A percentile compares a stretch with the other conserved stretches of the same genome.
Conservation (phyloP, 1,140 invertebrate genomes). For the Drosophila kepulauana region DNA sequence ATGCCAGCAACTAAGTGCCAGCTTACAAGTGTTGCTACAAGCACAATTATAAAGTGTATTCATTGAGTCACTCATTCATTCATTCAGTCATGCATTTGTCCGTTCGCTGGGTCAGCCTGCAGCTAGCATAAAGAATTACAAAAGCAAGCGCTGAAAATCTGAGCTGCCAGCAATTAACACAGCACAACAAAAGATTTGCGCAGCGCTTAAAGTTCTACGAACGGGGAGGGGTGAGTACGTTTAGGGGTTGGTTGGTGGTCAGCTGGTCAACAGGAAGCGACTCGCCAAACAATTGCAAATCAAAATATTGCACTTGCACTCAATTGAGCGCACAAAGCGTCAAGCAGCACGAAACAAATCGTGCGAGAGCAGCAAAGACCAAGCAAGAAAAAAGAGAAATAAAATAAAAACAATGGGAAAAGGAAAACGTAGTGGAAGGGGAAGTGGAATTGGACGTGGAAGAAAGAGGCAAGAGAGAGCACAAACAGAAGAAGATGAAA, state of each 20-base stretch:
- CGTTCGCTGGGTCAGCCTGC: constrained; percentile 13
- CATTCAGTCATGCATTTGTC: constrained; percentile 12
- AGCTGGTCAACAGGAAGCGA: constrained; percentile 28
- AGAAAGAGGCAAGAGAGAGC: neutral
- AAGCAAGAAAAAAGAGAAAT: constrained; percentile 13
- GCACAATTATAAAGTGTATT: neutral
- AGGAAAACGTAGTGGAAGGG: neutral
- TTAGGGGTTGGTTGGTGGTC: neutral
- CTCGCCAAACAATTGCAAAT: constrained; percentile 68
- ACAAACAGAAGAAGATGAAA: too few relatives aligned
- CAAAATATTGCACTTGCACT: constrained; percentile 76
- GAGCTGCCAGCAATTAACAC: constrained; percentile 35
- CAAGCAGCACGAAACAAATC: constrained; percentile 65
- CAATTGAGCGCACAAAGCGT: constrained; percentile 62
- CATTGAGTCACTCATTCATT: constrained; percentile 15
- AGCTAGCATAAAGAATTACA: constrained; percentile 29
- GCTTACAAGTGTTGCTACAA: neutral
- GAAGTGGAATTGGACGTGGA: neutral
- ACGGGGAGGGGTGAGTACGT: neutral
- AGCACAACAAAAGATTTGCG: constrained; percentile 25
- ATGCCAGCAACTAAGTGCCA: neutral
- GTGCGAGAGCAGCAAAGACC: constrained; percentile 46
- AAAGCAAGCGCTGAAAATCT: constrained; percentile 18
- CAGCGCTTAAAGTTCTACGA: neutral
- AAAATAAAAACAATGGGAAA: neutral